Evolutionary conservation across 1,140 invertebrate species (phyloP).

Genomic region (Drosophila arawakana): DNA sequence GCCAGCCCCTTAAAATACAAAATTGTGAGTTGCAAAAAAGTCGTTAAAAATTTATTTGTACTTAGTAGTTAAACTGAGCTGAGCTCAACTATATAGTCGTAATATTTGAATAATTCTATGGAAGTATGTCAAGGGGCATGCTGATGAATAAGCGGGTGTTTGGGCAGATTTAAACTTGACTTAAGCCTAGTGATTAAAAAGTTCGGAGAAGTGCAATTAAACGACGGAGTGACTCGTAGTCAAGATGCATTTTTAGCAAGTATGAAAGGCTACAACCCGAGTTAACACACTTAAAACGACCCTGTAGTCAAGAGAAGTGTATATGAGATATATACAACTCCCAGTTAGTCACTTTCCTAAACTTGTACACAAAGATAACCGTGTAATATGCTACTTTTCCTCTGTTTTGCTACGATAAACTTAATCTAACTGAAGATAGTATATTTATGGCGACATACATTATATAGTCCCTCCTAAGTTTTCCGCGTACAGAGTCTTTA

Average conservation of each 20-base stretch:
- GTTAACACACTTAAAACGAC: too few relatives aligned
- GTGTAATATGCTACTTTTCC: too few relatives aligned
- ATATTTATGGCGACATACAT: too few relatives aligned
- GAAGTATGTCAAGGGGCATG: conserved; percentile 38
- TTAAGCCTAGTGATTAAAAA: conserved; percentile 12
- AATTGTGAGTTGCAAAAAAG: neutral
- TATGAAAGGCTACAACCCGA: too few relatives aligned
- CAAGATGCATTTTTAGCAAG: conserved; percentile 12
- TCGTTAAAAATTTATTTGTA: conserved; percentile 24
- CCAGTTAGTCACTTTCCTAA: too few relatives aligned
- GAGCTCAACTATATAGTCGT: neutral
- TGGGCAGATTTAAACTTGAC: neutral
- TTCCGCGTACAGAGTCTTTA: neutral
- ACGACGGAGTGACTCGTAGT: conserved; percentile 29
- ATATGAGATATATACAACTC: too few relatives aligned
- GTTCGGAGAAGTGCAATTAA: conserved; percentile 24
- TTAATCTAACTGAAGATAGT: too few relatives aligned
- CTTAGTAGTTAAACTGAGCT: conserved; percentile 12
- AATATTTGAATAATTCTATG: conserved; percentile 22
- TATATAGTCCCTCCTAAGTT: neutral
- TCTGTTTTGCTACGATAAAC: too few relatives aligned
- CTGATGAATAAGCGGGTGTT: conserved; percentile 14
- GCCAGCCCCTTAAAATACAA: conserved; percentile 1
- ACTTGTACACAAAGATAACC: too few relatives aligned
- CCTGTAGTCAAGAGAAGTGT: too few relatives aligned